These are phyloP conservation scores for Physella acuta DNA, from an alignment of 1,140 invertebrate species.

Conservation along the genomic window DNA sequence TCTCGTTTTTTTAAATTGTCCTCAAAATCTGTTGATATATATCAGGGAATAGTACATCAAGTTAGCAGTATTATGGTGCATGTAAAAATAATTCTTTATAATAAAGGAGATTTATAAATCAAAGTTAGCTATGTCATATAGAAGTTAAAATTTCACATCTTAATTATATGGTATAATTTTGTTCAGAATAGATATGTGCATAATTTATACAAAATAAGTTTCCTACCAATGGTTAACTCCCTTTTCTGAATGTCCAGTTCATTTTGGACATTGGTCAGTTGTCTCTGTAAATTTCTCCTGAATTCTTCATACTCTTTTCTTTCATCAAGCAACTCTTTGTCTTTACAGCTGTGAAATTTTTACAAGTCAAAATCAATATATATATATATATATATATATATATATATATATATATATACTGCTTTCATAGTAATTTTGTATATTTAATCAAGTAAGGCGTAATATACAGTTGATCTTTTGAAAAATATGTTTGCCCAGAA, in stretches of 20 bases:
- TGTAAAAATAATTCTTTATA: too few relatives aligned
- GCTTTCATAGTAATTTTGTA: too few relatives aligned
- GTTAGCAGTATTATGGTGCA: too few relatives aligned
- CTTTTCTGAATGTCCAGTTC: conserved; percentile 54
- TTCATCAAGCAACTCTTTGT: conserved; percentile 50
- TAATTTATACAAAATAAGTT: background rate
- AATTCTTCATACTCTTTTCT: conserved; percentile 53
- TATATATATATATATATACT: too few relatives aligned
- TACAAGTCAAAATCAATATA: too few relatives aligned
- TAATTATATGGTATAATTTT: background rate
- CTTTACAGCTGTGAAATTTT: conserved; percentile 46
- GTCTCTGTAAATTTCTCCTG: conserved; percentile 50
- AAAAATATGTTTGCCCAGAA: too few relatives aligned
- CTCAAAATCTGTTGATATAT: conserved; percentile 60
- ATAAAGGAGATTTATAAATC: background rate
- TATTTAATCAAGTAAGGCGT: background rate
- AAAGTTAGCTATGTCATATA: background rate
- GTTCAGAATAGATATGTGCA: background rate
- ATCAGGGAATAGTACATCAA: too few relatives aligned
- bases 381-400: too few relatives aligned
- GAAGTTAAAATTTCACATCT: background rate
- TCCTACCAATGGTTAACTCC: conserved; percentile 41
- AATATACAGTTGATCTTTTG: too few relatives aligned
- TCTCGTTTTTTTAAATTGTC: conserved; percentile 53
- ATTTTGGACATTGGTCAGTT: conserved; percentile 52